Base-by-base conservation (phyloP, 2,797 vertebrate genomes). In the Schizopygopsis malacanthus region DNA sequence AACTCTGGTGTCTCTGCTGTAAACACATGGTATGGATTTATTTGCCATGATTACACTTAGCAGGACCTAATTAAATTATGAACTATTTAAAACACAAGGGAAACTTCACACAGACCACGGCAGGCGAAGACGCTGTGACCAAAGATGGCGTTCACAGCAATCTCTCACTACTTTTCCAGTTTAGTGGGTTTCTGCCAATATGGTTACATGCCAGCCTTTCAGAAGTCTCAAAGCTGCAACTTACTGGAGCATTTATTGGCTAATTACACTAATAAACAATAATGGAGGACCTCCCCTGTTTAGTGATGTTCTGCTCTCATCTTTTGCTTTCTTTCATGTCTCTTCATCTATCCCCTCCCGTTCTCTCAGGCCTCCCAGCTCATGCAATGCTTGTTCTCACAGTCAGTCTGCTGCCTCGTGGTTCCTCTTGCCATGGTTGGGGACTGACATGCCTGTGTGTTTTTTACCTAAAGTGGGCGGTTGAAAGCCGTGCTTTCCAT, bases 261-360 rank as follows among this genome's bases (percentile, higher is more conserved):
- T 87, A 83, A 77, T 87, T 86, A 84, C 89, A 56, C 85, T 86
- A 86, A 90, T 90, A 91, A 91, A 91, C 84, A 89, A 89, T 63
- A 85, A 67, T 78, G 7, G 22, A 50, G 69, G 87, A 85, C 87
- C 89, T 87, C 85, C 75, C 45, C 50, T 81, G 37, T 63, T 56
- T 72, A 33, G 16, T n/a, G 52, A 67, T 71, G 61, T 20, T 37
- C 84, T 18, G 12, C 61, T 69, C 72, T 73, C 45, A 54, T 87
- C 41, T 45, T 79, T 69, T 47, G 20, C 63, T 78, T 59, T 80
- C 56, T 59, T 76, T 79, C 65, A 85, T 85, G 63, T 85, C 65
- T 79, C 47, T 85, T 75, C 59, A 41, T 86, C 33, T 28, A 63
- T 78, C 59, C 16, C 25, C 50, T 73, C 72, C 50, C 18, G 12